A percentile compares a stretch with the other conserved stretches of the same genome.
Evolutionary conservation across 2,888 invertebrate species (phyloP).

Genomic region (Schizaphis graminum): DNA sequence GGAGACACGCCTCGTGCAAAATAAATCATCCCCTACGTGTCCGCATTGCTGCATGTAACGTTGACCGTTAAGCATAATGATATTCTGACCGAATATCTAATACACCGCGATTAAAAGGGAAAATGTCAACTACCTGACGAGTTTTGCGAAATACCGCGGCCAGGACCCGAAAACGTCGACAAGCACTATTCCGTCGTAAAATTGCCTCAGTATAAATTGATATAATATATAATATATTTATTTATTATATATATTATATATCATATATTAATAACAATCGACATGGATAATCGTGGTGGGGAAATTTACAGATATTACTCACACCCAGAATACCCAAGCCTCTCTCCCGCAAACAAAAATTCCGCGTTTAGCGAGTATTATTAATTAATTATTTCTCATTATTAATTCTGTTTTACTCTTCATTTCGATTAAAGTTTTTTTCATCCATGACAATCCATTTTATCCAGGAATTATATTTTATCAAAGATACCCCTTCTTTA

Average conservation of each 20-base stretch:
- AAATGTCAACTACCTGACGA: not conserved
- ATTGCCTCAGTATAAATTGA: not conserved
- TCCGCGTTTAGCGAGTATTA: no score
- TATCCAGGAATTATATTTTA: no score
- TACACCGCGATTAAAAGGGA: constrained; percentile 11
- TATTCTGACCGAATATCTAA: not conserved
- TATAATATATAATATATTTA: not conserved
- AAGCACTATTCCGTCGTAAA: not conserved
- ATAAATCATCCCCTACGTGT: constrained; percentile 6
- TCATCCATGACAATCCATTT: no score
- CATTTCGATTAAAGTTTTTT: not conserved
- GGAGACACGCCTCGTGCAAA: not conserved
- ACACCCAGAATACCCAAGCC: not conserved
- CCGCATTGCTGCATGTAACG: not conserved
- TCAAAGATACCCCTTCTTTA: not conserved
- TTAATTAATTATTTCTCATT: not conserved
- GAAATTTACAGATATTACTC: not conserved
- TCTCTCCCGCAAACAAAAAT: no score
- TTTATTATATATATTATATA: no score
- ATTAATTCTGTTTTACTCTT: not conserved
- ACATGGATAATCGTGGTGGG: not conserved
- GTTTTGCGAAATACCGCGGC: no score
- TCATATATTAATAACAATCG: not conserved
- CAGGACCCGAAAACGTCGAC: not conserved
- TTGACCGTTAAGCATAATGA: not conserved